phyloP scores from a whole-genome alignment of 2,113 vertebrate genomes.

The Strix uralensis region DNA sequence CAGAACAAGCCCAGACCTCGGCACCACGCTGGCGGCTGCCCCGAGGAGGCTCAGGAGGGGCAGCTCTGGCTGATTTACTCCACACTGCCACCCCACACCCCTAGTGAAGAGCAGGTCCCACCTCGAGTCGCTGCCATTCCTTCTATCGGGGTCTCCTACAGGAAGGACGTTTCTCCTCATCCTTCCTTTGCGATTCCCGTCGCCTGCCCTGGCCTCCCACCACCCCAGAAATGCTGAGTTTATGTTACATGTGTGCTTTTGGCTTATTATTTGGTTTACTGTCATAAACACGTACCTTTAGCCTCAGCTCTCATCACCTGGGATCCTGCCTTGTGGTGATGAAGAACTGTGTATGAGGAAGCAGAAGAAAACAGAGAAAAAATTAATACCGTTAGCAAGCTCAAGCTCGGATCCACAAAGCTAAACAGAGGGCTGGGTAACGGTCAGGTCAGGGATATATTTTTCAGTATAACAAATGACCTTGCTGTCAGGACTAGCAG shows the following conservation, averaged over 20 bases:
- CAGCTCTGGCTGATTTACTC: background rate
- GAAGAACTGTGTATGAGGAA: conserved; percentile 62
- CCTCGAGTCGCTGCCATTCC: background rate
- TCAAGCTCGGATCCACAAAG: background rate
- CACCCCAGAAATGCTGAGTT: background rate
- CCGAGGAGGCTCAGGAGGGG: background rate
- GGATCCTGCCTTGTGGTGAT: conserved; percentile 73
- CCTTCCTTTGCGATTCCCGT: background rate
- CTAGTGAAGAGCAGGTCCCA: rapidly evolving
- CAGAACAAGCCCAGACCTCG: background rate
- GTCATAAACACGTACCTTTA: conserved; percentile 47
- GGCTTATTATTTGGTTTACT: background rate
- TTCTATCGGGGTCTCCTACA: background rate
- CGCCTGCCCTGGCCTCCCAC: background rate
- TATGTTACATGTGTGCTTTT: background rate
- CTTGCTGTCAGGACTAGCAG: background rate
- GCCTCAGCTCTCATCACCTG: conserved; percentile 77
- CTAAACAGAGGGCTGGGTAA: background rate
- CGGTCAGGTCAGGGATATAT: background rate
- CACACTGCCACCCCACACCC: background rate
- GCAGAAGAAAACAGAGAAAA: background rate
- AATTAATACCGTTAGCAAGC: background rate
- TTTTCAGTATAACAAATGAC: background rate
- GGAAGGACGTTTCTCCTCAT: background rate
- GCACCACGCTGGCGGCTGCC: rapidly evolving